Evolutionary conservation across 2,113 vertebrate genomes (phyloP), one percentile per base, ranked within the genome.

Genomic region (Falcunculus frontatus): DNA sequence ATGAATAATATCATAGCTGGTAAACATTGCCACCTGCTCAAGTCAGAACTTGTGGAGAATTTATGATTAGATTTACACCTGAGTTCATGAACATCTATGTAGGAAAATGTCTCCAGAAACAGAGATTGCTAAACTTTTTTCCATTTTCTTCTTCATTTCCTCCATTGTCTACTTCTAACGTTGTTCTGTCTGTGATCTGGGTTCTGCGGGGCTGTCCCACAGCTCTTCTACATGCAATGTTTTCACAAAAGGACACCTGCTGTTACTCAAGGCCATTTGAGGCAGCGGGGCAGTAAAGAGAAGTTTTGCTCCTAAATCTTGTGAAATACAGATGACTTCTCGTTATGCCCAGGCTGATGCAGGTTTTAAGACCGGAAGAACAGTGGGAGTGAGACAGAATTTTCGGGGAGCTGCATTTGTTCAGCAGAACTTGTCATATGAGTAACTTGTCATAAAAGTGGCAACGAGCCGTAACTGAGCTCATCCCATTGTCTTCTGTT

Each of bases 161-260:
- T 50, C 16, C 13, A 5, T 22, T 35, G 16, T 52, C 41, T 64
- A 1, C 44, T 73, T 56, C 41, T 68, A 3, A 9, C 1, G 0
- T 73, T 56, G 49, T 13, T 84, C 16, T 1, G 30, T 74, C 30
- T 67, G 33, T 70, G 47, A 16, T 67, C 20, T 8, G 21, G 18
- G 22, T 20, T 90, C 72, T 84, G 56, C 7, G 39, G 15, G 64
- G 27, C 57, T 73, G 9, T 76, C 35, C 35, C 2, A 1, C 42
- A 50, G 21, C 19, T 82, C 52, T 55, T 70, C 29, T 68, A 29
- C 12, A 1, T 13, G 33, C 22, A 33, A 29, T 4, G 1, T 44
- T 37, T 17, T 70, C 70, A 59, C n/a, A 46, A 60, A 73, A 41
- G 39, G 27, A 47, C 4, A 32, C 44, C 27, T 46, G 33, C 32